Base-by-base conservation (phyloP, 2,797 vertebrate genomes). In the Rhabdophis nuchalis region DNA sequence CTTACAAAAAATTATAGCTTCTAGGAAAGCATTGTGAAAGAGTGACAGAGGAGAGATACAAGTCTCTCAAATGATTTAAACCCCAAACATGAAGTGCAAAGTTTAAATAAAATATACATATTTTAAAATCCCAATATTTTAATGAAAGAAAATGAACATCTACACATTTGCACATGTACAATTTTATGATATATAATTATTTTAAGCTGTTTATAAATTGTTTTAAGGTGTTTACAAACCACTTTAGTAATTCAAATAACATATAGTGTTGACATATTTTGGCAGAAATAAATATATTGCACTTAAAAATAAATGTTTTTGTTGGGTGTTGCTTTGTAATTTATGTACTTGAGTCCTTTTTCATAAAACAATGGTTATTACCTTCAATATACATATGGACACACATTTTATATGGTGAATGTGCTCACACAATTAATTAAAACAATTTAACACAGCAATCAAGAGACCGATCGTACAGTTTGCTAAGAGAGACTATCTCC, bases 211-310 rank as follows among this genome's bases (percentile, higher is more conserved):
- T 96, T 96, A 97, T 97, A 97, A 91, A 89, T 96, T 96, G 97
- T 97, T 98, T 98, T 97, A 97, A 98, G 97, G 97, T 97, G 98
- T 98, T 99, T 99, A 98, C 98, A 99, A 99, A 98, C 98, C 98
- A 98, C 97, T 97, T 98, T 98, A 98, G 98, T 98, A 98, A 96
- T 97, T 98, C 97, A 97, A 98, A 98, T 98, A 98, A 97, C 98
- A 99, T 98, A 99, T 98, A 98, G 96, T 96, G 96, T 98, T 96
- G 98, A 98, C 97, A 98, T 98, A 98, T 98, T 98, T 98, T 98
- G 98, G 98, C 98, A 98, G 98, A 99, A 99, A 99, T 99, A 99
- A 99, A 99, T 99, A 99, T 99, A 99, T 99, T 99, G 99, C 99
- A 99, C 99, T 98, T 99, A 98, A 98, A 98, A 99, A 98, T 97